phyloP scores from a whole-genome alignment of 2,113 vertebrate genomes.

The Muntiacus muntjak region DNA sequence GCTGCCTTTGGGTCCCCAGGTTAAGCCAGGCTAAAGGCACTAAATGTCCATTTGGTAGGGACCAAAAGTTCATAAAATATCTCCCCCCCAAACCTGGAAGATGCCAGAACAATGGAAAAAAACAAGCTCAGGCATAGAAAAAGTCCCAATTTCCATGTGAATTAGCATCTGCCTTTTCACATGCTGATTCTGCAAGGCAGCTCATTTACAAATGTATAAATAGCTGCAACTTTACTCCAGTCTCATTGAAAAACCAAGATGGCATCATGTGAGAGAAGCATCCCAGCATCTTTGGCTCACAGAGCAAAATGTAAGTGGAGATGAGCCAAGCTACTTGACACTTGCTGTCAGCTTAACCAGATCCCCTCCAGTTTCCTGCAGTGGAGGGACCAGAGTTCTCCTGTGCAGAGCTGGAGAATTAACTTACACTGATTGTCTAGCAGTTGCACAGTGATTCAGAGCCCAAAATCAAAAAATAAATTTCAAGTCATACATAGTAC shows the following conservation, averaged over 20 bases:
- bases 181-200: slow-evolving; percentile 66
- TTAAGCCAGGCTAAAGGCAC: neutral
- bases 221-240: slow-evolving; percentile 76
- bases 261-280: slow-evolving; percentile 76
- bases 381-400: slow-evolving; percentile 68
- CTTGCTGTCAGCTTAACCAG: slow-evolving; percentile 90
- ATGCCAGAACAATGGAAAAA: neutral
- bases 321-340: slow-evolving; percentile 80
- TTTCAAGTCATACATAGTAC: neutral
- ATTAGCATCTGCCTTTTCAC: slow-evolving; percentile 55
- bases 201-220: slow-evolving; percentile 80
- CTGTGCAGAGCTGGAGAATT: slow-evolving; percentile 64
- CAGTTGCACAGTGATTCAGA: neutral
- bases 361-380: slow-evolving; percentile 83
- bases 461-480: neutral
- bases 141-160: slow-evolving; percentile 39
- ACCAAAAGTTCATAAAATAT: neutral
- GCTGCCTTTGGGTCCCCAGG: neutral
- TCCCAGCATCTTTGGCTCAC: slow-evolving; percentile 71
- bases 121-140: neutral
- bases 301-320: slow-evolving; percentile 79
- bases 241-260: slow-evolving; percentile 80
- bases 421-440: slow-evolving; percentile 60
- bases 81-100: neutral
- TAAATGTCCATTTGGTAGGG: neutral